Conservation (phyloP, 2,113 vertebrate genomes). For the Chiloscyllium plagiosum region DNA sequence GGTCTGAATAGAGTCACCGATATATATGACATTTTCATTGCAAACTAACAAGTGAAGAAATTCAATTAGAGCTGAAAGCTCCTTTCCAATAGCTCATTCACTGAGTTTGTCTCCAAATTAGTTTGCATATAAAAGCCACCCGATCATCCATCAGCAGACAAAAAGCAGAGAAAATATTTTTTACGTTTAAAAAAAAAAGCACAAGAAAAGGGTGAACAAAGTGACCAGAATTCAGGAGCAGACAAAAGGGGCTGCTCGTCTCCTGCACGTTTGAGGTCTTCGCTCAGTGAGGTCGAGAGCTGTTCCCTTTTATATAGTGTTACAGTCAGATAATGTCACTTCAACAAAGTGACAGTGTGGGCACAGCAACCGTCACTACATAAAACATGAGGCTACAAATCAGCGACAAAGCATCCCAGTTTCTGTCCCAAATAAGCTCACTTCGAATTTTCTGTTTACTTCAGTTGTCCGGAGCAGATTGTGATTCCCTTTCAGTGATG, state of each 20-base stretch:
- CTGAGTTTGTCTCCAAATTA: slow-evolving; percentile 33
- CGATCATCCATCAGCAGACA: slow-evolving; percentile 22
- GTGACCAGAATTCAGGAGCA: not conserved
- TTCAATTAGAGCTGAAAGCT: slow-evolving; percentile 56
- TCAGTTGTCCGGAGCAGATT: not conserved
- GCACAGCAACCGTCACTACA: not conserved
- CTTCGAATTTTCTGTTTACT: too few species aligned
- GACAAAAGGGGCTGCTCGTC: not conserved
- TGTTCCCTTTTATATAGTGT: not conserved
- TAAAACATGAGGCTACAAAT: not conserved
- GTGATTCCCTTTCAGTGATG: not conserved
- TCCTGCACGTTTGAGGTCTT: not conserved
- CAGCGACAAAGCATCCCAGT: not conserved
- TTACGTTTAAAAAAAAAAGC: slow-evolving; percentile 16
- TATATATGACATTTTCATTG: slow-evolving; percentile 62
- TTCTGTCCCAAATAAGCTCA: not conserved
- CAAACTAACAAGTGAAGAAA: slow-evolving; percentile 66
- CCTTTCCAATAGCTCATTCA: slow-evolving; percentile 44
- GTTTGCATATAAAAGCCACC: slow-evolving; percentile 37
- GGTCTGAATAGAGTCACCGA: slow-evolving; percentile 47
- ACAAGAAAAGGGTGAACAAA: not conserved
- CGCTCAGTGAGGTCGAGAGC: slow-evolving; percentile 16
- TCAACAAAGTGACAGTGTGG: not conserved
- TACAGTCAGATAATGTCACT: not conserved
- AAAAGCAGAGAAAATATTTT: slow-evolving; percentile 35